These are phyloP conservation scores for Acromyrmex heyeri DNA, from an alignment of 1,140 invertebrate species.

Conservation along the genomic window DNA sequence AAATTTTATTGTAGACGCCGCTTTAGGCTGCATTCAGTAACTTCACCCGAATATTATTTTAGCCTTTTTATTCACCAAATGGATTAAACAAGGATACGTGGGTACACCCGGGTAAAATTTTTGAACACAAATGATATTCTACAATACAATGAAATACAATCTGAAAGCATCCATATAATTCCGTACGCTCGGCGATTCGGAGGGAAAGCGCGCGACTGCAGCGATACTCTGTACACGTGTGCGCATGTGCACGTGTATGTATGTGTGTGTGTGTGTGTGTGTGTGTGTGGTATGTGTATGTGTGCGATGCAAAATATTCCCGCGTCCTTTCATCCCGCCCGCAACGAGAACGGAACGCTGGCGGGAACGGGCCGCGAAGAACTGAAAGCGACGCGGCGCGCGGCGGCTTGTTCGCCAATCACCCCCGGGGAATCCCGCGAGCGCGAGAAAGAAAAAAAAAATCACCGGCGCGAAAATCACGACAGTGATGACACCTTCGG, in stretches of 20 bases:
- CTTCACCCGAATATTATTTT: too few species aligned
- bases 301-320: constrained; percentile 36
- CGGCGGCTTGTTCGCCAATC: neutral
- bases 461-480: constrained; percentile 34
- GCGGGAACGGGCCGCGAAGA: constrained; percentile 15
- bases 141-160: too few species aligned
- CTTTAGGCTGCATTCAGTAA: too few species aligned
- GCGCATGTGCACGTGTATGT: neutral
- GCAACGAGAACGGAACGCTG: constrained; percentile 20
- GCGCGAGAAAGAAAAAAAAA: constrained; percentile 27
- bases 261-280: neutral
- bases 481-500: neutral
- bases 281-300: neutral
- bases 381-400: neutral
- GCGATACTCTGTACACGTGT: neutral
- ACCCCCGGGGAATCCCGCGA: neutral
- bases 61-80: too few species aligned
- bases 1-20: too few species aligned
- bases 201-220: neutral
- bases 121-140: too few species aligned
- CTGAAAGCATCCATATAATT: too few species aligned
- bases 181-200: neutral
- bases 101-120: too few species aligned
- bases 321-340: neutral
- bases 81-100: too few species aligned